Evolutionary conservation across 1,140 invertebrate genomes (phyloP), one percentile per base, ranked within the genome.

Genomic region (Meloidogyne hapla): DNA sequence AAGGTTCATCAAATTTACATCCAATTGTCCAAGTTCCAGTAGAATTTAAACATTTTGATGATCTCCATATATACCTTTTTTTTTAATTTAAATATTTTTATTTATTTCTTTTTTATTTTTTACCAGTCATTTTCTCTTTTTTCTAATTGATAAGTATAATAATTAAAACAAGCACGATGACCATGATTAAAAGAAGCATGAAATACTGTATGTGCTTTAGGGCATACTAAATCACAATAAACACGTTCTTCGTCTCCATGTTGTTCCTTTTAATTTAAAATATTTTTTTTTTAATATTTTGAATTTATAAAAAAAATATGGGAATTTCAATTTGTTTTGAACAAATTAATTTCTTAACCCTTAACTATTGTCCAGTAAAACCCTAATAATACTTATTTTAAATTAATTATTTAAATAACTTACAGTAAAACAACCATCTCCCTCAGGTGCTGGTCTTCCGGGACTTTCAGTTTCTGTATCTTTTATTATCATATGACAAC

Each of bases 1-100:
- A 85, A n/a, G 86, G 86, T 65, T 86, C 84, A 65, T 87, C 86
- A 79, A 87, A 87, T 56, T 85, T 85, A 84, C 84, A 85, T 4
- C 84, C 84, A 65, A 85, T 76, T 26, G 83, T 84, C 77, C 80
- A 85, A 21, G 82, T 83, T 42, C 79, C 83, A 3, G 84, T 85
- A 10, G 77, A 79, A 76, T 87, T 85, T 28, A 85, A 76, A 63
- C 84, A 85, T 42, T 85, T 85, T 61, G 86, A 84, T 3, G 83
- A 87, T 28, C 84, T 72, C 84, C 84, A 85, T 45, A 85, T 69
- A 69, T 75, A 87, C 76, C 79, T 74, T 25, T 42, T 56, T 12
- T 4, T 42, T 10, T 56, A 56, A 56, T 56, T 56, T 6, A 56
- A 56, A n/a, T n/a, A n/a, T n/a, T n/a, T n/a, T n/a, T n/a, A 15